A percentile compares a stretch with the other conserved stretches of the same genome.
Conservation (phyloP, 2,888 invertebrate genomes). For the Andrena marginata region DNA sequence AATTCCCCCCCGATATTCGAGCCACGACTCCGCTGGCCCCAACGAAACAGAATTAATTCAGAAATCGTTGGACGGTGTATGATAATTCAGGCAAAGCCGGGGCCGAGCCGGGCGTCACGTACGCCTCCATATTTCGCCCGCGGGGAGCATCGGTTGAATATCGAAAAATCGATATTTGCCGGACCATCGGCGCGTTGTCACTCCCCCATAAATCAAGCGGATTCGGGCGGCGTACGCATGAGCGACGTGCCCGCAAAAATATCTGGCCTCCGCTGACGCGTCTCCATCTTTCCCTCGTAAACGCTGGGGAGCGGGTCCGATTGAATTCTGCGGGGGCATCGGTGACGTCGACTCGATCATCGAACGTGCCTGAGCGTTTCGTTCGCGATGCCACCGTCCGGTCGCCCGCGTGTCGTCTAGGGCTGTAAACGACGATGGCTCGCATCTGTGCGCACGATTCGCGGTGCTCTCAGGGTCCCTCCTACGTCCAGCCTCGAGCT, state of each 20-base stretch:
- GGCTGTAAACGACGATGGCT: constrained; percentile 9
- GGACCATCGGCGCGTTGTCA: constrained; percentile 64
- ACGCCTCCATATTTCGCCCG: constrained; percentile 27
- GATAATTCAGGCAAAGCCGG: constrained; percentile 29
- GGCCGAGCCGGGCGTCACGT: constrained; percentile 12
- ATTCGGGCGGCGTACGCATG: constrained; percentile 49
- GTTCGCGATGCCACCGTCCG: constrained; percentile 18
- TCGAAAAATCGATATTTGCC: constrained; percentile 68
- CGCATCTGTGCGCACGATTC: constrained; percentile 23
- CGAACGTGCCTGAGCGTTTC: constrained; percentile 29
- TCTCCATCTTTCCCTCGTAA: constrained; percentile 61
- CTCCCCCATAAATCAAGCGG: constrained; percentile 67
- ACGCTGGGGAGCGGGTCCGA: constrained; percentile 39
- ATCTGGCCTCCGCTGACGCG: constrained; percentile 47
- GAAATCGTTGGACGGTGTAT: constrained; percentile 42
- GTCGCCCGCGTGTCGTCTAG: neutral
- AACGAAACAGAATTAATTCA: constrained; percentile 45
- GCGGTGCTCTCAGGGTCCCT: constrained; percentile 33
- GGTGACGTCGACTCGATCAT: constrained; percentile 9
- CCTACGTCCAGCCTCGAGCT: constrained; percentile 54
- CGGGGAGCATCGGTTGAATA: constrained; percentile 25
- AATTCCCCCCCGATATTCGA: neutral
- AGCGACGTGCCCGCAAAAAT: constrained; percentile 62
- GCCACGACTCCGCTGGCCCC: neutral
- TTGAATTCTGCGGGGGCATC: constrained; percentile 44